These are phyloP conservation scores for Nestor notabilis DNA, from an alignment of 2,113 vertebrate species.

Conservation along the genomic window DNA sequence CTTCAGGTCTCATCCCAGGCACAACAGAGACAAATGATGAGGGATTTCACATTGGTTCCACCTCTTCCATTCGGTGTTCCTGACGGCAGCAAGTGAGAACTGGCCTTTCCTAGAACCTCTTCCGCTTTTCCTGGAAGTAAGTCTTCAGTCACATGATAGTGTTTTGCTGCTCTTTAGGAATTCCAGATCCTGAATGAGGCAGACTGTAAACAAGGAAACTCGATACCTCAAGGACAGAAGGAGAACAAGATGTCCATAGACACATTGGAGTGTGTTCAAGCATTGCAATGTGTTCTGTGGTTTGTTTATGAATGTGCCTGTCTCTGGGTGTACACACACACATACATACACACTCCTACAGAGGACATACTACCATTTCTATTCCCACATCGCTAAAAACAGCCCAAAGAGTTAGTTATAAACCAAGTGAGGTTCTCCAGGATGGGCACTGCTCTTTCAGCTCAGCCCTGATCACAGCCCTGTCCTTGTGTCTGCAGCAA, in stretches of 20 bases:
- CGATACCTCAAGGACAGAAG: conserved; percentile 58
- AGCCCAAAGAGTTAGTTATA: neutral
- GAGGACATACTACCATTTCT: neutral
- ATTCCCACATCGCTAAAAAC: neutral
- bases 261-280: conserved; percentile 44
- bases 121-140: conserved; percentile 65
- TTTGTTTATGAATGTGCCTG: conserved; percentile 22
- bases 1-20: neutral
- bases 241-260: conserved; percentile 68
- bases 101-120: conserved; percentile 20
- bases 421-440: neutral
- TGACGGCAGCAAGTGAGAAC: neutral
- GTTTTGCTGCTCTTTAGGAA: conserved; percentile 72
- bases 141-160: conserved; percentile 50
- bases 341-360: neutral
- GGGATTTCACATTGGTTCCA: neutral
- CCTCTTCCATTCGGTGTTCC: neutral
- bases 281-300: conserved; percentile 17
- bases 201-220: conserved; percentile 72
- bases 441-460: neutral
- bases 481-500: neutral
- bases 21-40: neutral
- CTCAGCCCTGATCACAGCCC: neutral
- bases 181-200: conserved; percentile 57
- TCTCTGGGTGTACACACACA: neutral